Evolutionary conservation across 2,113 vertebrate genomes (phyloP).

Genomic region (Oxygymnocypris stewartii): DNA sequence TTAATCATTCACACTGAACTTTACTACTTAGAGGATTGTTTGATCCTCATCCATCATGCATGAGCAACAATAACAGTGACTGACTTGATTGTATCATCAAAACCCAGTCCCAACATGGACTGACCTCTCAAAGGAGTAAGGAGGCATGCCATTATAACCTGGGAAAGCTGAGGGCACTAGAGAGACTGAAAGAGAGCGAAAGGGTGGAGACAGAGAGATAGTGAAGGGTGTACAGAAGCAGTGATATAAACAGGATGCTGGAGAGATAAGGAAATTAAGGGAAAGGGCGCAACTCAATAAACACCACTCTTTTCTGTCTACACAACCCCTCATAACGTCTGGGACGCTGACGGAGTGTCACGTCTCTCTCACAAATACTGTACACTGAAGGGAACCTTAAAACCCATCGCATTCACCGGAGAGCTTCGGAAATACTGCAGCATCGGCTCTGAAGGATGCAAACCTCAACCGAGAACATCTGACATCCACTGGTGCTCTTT

Average conservation of each 20-base stretch:
- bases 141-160: background rate
- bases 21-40: no score
- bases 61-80: background rate
- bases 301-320: conserved; percentile 32
- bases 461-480: no score
- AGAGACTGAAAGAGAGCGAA: background rate
- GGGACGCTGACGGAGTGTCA: background rate
- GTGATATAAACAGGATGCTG: conserved; percentile 73
- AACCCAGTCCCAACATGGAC: background rate
- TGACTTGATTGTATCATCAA: background rate
- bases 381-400: background rate
- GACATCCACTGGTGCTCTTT: no score
- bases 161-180: conserved; percentile 33
- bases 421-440: background rate
- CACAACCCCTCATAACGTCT: conserved; percentile 22
- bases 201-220: conserved; percentile 62
- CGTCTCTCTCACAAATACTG: conserved; percentile 16
- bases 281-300: conserved; percentile 78
- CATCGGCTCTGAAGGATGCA: no score
- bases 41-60: background rate
- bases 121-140: background rate
- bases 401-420: background rate
- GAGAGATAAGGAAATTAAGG: conserved; percentile 76
- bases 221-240: conserved; percentile 63
- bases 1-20: background rate